Conservation (phyloP, 2,113 vertebrate genomes). For the Tupaia chinensis region DNA sequence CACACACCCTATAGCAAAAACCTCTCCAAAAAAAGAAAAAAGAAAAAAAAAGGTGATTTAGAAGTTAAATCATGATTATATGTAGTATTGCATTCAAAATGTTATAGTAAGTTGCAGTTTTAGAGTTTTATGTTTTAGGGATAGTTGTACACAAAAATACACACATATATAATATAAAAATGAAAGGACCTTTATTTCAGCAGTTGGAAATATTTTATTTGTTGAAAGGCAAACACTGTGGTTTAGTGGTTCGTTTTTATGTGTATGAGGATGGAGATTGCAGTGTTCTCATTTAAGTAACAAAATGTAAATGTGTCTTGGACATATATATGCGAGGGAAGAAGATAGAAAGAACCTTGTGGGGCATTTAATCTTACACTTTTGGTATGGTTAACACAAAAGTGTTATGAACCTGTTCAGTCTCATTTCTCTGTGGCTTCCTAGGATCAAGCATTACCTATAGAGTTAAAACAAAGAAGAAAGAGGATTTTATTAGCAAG, state of each 20-base stretch:
- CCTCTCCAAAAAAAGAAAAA: no score
- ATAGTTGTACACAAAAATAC: neutral
- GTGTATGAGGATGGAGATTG: neutral
- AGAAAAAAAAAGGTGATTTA: neutral
- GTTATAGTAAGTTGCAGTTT: neutral
- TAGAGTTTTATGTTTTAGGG: constrained; percentile 25
- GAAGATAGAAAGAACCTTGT: no score
- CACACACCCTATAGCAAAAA: no score
- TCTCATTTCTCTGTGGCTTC: neutral
- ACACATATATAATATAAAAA: neutral
- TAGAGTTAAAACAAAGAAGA: neutral
- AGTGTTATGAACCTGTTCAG: neutral
- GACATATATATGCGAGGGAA: neutral
- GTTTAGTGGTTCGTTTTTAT: constrained; percentile 39
- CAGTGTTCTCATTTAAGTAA: constrained; percentile 36
- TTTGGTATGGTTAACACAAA: neutral
- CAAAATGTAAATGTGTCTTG: constrained; percentile 32
- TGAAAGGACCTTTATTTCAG: constrained; percentile 30
- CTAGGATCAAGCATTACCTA: neutral
- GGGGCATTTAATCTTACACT: neutral
- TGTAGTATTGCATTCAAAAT: constrained; percentile 47
- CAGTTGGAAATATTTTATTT: constrained; percentile 44
- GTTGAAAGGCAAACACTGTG: neutral
- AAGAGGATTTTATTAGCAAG: neutral
- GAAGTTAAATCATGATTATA: neutral